phyloP scores from a whole-genome alignment of 1,140 invertebrate species.

The Zaprionus ornatus region DNA sequence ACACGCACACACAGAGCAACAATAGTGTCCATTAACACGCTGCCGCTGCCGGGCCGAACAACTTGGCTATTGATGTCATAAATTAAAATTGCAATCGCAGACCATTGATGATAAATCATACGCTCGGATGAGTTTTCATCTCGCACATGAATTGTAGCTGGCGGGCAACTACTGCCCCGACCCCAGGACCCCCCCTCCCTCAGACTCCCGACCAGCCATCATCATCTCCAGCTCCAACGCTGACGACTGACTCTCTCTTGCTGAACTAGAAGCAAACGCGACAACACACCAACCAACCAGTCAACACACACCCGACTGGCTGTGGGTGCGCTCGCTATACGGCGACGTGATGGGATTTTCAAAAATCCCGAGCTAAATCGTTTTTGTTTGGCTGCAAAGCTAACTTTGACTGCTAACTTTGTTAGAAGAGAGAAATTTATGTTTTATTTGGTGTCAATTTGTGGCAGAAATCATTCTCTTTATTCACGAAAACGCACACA shows the following conservation, averaged over 20 bases:
- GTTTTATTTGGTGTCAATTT: conserved; percentile 67
- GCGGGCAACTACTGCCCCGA: conserved; percentile 38
- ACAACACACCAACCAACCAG: conserved; percentile 2
- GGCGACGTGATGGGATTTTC: conserved; percentile 68
- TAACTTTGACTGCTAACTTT: conserved; percentile 63
- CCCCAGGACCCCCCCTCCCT: no score
- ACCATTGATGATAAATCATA: conserved; percentile 67
- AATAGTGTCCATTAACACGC: conserved; percentile 64
- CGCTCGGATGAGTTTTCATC: conserved; percentile 62
- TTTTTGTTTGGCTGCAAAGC: conserved; percentile 58
- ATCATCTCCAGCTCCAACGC: not conserved
- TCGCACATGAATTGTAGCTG: conserved; percentile 63
- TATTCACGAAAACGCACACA: conserved; percentile 54
- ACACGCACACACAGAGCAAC: conserved; percentile 45
- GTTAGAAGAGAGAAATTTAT: conserved; percentile 62
- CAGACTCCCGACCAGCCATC: not conserved
- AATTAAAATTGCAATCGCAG: conserved; percentile 65
- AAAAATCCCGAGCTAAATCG: conserved; percentile 62
- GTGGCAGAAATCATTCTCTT: conserved; percentile 57
- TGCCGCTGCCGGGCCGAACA: conserved; percentile 55
- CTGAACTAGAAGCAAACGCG: conserved; percentile 2
- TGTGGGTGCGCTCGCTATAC: conserved; percentile 37
- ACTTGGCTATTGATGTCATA: conserved; percentile 62
- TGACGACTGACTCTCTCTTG: conserved; percentile 1
- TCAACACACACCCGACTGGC: conserved; percentile 16